These are phyloP conservation scores for Megaceryle maxima DNA, from an alignment of 2,113 vertebrate species.

Conservation along the genomic window DNA sequence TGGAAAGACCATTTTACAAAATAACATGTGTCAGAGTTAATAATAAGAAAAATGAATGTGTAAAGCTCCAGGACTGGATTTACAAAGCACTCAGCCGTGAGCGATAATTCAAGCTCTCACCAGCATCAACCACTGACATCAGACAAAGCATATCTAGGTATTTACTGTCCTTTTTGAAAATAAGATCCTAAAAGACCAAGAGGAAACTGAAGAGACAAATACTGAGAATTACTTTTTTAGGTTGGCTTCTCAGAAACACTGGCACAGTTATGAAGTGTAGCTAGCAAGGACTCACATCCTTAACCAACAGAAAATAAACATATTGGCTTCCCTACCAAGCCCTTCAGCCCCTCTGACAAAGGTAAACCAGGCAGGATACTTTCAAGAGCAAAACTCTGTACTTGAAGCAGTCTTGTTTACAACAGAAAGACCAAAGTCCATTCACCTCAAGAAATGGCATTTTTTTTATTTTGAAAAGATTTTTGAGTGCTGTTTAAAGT, in stretches of 20 bases:
- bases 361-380: not conserved
- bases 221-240: not conserved
- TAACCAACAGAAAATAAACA: not conserved
- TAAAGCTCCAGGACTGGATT: not conserved
- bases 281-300: not conserved
- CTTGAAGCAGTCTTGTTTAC: not conserved
- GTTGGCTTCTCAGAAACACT: constrained; percentile 13
- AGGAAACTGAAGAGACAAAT: not conserved
- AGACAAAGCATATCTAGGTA: not conserved
- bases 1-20: not conserved
- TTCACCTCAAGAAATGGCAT: not conserved
- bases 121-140: not conserved
- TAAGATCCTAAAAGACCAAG: not conserved
- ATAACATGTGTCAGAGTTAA: not conserved
- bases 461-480: not conserved
- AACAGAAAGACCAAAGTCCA: not conserved
- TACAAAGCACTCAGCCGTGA: not conserved
- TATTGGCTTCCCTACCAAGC: not conserved
- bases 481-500: not conserved
- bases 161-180: not conserved
- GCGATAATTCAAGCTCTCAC: not conserved
- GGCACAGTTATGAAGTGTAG: not conserved
- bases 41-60: not conserved
- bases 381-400: not conserved
- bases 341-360: not conserved